phyloP scores from a whole-genome alignment of 1,140 invertebrate genomes.

The Magallana ariakensis region DNA sequence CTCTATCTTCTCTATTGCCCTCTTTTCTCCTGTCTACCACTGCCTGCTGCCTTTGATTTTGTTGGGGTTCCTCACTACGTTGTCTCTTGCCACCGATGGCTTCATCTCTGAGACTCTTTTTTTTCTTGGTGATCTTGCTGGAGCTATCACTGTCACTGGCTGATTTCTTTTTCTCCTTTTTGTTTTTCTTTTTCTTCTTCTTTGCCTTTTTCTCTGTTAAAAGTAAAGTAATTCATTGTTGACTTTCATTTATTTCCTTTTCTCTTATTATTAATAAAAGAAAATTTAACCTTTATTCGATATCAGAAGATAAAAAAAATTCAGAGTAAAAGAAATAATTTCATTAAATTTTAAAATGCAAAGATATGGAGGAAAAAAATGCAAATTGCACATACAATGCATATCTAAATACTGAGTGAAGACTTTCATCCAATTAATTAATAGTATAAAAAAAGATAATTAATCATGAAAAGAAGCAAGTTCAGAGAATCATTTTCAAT shows the following conservation, averaged over 20 bases:
- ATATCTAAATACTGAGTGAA: background rate
- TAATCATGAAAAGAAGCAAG: too few species aligned
- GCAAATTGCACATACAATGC: too few species aligned
- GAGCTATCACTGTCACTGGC: conserved; percentile 48
- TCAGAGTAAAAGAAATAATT: too few species aligned
- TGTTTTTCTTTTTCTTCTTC: conserved; percentile 66
- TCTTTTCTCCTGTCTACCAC: background rate
- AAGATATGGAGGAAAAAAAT: too few species aligned
- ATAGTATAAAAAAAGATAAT: too few species aligned
- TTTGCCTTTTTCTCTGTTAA: conserved; percentile 57
- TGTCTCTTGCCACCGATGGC: background rate
- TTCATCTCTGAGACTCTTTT: background rate
- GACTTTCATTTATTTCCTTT: background rate
- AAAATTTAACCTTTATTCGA: too few species aligned
- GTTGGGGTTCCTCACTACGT: background rate
- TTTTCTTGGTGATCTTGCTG: background rate
- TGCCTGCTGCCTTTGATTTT: background rate
- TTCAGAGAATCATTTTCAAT: too few species aligned
- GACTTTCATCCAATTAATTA: too few species aligned
- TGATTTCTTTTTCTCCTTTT: conserved; percentile 65
- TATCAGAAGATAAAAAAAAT: too few species aligned
- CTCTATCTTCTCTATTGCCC: background rate
- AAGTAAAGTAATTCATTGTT: background rate
- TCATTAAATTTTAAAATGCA: too few species aligned
- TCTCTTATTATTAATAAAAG: too few species aligned